A percentile compares a stretch with the other conserved stretches of the same genome.
phyloP scores from a whole-genome alignment of 2,113 vertebrate species.

The Plecturocebus donacophilus region DNA sequence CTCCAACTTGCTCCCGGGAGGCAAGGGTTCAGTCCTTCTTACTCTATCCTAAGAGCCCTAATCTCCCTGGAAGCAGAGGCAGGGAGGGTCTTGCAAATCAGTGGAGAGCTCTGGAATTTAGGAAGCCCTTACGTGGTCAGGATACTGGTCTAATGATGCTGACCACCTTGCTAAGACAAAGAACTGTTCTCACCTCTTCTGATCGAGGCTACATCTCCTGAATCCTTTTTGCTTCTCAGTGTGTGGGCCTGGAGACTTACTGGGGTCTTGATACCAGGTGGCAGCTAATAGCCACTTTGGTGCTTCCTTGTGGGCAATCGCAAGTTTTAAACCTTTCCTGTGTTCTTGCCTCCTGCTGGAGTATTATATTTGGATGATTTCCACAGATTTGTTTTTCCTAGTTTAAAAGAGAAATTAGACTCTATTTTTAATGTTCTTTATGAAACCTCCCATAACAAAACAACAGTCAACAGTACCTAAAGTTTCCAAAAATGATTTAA shows the following conservation, averaged over 20 bases:
- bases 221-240: background rate
- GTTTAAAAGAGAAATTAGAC: conserved; percentile 11
- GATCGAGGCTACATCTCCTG: background rate
- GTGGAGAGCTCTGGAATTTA: background rate
- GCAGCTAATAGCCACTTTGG: background rate
- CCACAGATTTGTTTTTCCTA: background rate
- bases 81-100: background rate
- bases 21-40: background rate
- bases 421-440: background rate
- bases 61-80: rapidly evolving
- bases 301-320: background rate
- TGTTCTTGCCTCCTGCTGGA: background rate
- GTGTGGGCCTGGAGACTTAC: background rate
- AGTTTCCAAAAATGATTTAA: background rate
- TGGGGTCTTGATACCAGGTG: background rate
- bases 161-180: background rate
- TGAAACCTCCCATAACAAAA: background rate
- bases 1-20: background rate
- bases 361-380: background rate
- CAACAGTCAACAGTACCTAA: background rate
- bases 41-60: background rate
- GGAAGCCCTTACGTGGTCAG: background rate
- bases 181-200: background rate
- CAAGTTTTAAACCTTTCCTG: background rate
- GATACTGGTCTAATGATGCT: background rate